These are phyloP conservation scores for Ianthella basta DNA, from an alignment of 37 sponge, comb jelly and placozoan genomes.

Conservation along the genomic window DNA sequence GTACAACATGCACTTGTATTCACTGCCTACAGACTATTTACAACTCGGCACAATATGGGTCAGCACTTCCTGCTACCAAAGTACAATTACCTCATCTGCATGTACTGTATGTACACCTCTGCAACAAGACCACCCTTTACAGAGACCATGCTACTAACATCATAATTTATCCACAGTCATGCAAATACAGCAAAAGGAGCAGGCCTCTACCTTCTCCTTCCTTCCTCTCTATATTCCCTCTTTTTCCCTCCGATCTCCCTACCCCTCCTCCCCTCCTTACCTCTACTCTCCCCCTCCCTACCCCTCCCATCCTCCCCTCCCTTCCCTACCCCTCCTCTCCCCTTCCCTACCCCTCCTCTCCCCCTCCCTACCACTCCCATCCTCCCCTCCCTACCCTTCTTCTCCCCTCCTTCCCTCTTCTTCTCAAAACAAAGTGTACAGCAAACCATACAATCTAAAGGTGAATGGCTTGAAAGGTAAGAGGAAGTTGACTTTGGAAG, in stretches of 20 bases:
- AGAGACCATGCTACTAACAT: too few relatives aligned
- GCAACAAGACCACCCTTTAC: too few relatives aligned
- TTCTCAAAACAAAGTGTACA: neutral
- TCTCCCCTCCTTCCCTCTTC: slow-evolving; percentile 10
- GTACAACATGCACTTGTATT: too few relatives aligned
- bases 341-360: slow-evolving; percentile 4
- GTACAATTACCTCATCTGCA: too few relatives aligned
- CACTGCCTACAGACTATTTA: too few relatives aligned
- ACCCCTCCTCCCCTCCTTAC: slow-evolving; percentile 12
- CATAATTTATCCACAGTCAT: too few relatives aligned
- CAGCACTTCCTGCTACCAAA: too few relatives aligned
- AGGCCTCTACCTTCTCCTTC: slow-evolving; percentile 29
- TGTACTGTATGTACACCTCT: too few relatives aligned
- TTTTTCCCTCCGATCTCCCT: slow-evolving; percentile 11
- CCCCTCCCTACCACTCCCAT: slow-evolving; percentile 12
- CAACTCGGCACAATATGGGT: too few relatives aligned
- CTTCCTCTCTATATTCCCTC: slow-evolving; percentile 8
- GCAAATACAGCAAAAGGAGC: too few relatives aligned
- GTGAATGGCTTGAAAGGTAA: neutral
- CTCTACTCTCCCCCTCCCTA: slow-evolving; percentile 1
- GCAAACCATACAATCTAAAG: neutral
- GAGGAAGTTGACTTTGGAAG: too few relatives aligned
- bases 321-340: slow-evolving; percentile 23
- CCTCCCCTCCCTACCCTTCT: slow-evolving; percentile 19
- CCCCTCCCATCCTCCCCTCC: slow-evolving; percentile 20